These are phyloP conservation scores for Prosapia bicincta DNA, from an alignment of 2,888 invertebrate genomes.

Conservation along the genomic window DNA sequence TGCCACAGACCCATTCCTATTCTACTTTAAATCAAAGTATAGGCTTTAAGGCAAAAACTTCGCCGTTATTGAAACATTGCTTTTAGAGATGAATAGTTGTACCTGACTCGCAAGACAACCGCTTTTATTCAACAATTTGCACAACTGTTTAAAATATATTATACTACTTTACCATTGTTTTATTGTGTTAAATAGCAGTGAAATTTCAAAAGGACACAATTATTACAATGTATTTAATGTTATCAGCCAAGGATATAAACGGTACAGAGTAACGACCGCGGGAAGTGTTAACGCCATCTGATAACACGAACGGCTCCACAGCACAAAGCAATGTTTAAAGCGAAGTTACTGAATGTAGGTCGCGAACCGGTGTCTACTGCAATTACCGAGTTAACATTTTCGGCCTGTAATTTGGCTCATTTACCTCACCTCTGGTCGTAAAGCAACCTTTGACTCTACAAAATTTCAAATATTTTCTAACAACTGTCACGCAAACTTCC, in stretches of 20 bases:
- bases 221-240: not conserved
- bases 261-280: not conserved
- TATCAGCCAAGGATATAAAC: not conserved
- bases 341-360: not conserved
- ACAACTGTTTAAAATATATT: too few species aligned
- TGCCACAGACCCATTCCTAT: too few species aligned
- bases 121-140: too few species aligned
- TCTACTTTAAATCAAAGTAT: too few species aligned
- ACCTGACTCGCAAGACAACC: too few species aligned
- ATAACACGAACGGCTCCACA: not conserved
- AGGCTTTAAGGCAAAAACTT: too few species aligned
- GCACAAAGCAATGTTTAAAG: not conserved
- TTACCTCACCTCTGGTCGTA: slow-evolving; percentile 24
- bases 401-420: slow-evolving; percentile 22
- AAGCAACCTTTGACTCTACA: not conserved
- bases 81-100: too few species aligned
- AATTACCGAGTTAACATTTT: not conserved
- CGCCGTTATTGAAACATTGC: too few species aligned
- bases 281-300: not conserved
- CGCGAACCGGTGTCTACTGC: not conserved
- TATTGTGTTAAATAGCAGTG: too few species aligned
- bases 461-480: slow-evolving; percentile 13
- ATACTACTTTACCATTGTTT: too few species aligned
- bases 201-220: not conserved
- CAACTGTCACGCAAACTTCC: not conserved